Conservation (phyloP, 2,797 vertebrate species). For the Chiloscyllium punctatum region DNA sequence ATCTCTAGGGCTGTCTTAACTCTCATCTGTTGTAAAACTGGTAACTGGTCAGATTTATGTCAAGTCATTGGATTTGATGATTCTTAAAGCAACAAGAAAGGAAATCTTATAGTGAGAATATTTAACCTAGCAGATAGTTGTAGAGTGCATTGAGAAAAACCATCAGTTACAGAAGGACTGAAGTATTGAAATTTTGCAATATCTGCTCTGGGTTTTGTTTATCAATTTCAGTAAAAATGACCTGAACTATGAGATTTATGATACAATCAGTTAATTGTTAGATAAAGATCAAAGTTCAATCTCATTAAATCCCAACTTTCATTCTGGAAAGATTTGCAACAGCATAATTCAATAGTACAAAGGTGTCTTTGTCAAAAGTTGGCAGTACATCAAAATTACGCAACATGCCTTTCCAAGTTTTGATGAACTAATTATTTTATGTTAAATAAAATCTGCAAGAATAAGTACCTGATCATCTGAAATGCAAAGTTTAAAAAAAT, state of each 20-base stretch:
- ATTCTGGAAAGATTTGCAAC: constrained; percentile 19
- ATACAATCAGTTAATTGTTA: constrained; percentile 26
- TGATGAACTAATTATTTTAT: background rate
- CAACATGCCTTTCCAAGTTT: background rate
- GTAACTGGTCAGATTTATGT: background rate
- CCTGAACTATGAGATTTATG: background rate
- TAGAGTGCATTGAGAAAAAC: background rate
- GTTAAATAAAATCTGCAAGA: background rate
- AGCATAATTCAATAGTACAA: background rate
- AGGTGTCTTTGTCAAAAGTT: constrained; percentile 1
- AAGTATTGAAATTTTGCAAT: background rate
- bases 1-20: background rate
- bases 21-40: background rate
- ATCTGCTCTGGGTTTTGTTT: background rate
- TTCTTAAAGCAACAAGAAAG: background rate
- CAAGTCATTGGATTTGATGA: background rate
- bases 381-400: background rate
- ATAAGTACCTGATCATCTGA: background rate
- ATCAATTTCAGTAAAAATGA: background rate
- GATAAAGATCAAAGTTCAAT: background rate
- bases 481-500: background rate
- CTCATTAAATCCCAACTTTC: constrained; percentile 20
- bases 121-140: background rate
- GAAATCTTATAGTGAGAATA: background rate
- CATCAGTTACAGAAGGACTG: background rate